These are phyloP conservation scores for Adoxophyes honmai DNA, from an alignment of 1,140 invertebrate species.

Conservation along the genomic window DNA sequence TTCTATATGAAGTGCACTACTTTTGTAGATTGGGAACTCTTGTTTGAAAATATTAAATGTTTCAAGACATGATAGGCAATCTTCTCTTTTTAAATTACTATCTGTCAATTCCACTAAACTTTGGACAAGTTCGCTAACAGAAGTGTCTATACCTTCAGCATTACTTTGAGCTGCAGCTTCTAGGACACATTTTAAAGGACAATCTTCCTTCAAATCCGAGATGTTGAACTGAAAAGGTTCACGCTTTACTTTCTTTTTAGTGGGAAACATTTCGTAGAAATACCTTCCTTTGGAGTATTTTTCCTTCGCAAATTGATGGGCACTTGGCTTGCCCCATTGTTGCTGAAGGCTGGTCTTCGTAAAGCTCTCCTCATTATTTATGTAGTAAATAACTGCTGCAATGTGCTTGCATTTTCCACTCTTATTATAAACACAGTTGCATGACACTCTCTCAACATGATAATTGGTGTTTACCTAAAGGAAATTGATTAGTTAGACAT, in stretches of 20 bases:
- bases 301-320: background rate
- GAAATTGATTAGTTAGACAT: too few relatives aligned
- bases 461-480: too few relatives aligned
- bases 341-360: too few relatives aligned
- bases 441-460: too few relatives aligned
- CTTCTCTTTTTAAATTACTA: background rate
- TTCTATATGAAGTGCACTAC: background rate
- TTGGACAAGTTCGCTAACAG: background rate
- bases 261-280: background rate
- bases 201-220: slow-evolving; percentile 4
- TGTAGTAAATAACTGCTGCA: too few relatives aligned
- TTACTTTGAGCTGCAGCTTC: background rate
- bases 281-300: background rate
- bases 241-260: background rate
- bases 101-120: background rate
- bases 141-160: background rate
- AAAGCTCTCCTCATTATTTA: too few relatives aligned
- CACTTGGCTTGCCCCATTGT: too few relatives aligned
- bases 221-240: background rate
- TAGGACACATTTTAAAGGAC: background rate
- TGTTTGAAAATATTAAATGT: background rate
- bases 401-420: too few relatives aligned
- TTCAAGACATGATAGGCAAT: background rate
- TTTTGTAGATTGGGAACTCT: background rate
- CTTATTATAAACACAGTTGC: too few relatives aligned